Evolutionary conservation across 2,888 invertebrate genomes (phyloP).

Genomic region (Xestia xanthographa): DNA sequence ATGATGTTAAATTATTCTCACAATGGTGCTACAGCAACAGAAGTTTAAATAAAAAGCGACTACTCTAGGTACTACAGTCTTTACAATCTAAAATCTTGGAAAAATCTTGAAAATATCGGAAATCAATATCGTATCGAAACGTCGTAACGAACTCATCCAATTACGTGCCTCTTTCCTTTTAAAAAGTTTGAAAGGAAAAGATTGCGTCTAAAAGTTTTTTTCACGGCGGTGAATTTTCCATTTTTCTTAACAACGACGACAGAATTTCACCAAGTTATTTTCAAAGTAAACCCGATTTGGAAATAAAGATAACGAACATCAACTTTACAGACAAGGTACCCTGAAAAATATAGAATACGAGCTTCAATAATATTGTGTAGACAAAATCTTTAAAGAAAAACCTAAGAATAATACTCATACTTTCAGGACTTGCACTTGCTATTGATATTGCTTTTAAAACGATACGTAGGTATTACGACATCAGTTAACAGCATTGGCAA

Average conservation of each 20-base stretch:
- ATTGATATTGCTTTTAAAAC: background rate
- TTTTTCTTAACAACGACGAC: constrained; percentile 32
- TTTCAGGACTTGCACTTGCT: background rate
- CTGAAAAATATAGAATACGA: background rate
- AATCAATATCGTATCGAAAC: constrained; percentile 46
- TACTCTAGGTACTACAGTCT: too few relatives aligned
- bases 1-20: background rate
- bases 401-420: background rate
- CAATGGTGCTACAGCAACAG: background rate
- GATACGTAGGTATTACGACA: background rate
- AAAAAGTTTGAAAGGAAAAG: constrained; percentile 52
- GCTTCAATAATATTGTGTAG: too few relatives aligned
- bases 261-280: constrained; percentile 16
- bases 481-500: background rate
- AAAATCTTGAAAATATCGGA: constrained; percentile 50
- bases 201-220: constrained; percentile 40
- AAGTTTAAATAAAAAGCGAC: background rate
- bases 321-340: background rate
- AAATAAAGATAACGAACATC: constrained; percentile 18
- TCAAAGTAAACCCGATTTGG: background rate
- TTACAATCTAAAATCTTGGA: constrained; percentile 1
- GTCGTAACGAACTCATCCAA: constrained; percentile 52
- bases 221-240: constrained; percentile 3
- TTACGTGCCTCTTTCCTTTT: constrained; percentile 45
- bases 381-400: background rate